These are phyloP conservation scores for Calosoma granatense DNA, from an alignment of 1,140 invertebrate genomes.

Conservation along the genomic window DNA sequence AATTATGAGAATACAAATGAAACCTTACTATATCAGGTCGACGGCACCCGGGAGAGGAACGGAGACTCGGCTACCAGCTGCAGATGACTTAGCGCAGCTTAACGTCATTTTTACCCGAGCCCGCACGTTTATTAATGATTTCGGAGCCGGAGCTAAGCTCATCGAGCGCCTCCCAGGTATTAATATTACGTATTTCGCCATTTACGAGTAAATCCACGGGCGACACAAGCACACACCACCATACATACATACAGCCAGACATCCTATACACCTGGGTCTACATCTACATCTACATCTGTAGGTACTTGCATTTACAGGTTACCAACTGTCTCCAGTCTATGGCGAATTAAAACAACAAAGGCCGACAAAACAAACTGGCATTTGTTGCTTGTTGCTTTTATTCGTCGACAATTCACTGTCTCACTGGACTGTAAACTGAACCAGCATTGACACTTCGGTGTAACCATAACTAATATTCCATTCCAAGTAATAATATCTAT, in stretches of 20 bases:
- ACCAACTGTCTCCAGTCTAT: too few species aligned
- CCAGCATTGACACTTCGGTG: too few species aligned
- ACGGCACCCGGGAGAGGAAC: slow-evolving; percentile 2
- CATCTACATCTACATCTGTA: not conserved
- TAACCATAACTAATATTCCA: too few species aligned
- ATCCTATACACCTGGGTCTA: not conserved
- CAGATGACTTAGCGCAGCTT: slow-evolving; percentile 3
- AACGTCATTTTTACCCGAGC: slow-evolving; percentile 4
- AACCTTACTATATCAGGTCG: not conserved
- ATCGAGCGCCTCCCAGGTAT: not conserved
- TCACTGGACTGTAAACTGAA: too few species aligned
- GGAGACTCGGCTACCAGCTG: not conserved
- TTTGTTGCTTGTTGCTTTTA: too few species aligned
- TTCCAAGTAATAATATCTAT: too few species aligned
- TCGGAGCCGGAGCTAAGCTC: not conserved
- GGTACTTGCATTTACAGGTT: too few species aligned
- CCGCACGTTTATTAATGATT: slow-evolving; percentile 4
- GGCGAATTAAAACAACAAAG: too few species aligned
- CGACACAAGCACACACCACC: not conserved
- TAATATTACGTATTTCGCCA: slow-evolving; percentile 2
- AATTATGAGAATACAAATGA: slow-evolving; percentile 9
- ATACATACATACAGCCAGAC: not conserved
- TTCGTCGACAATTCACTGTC: too few species aligned
- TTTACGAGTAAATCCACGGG: not conserved
- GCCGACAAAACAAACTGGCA: too few species aligned